These are phyloP conservation scores for Drosophila kepulauana DNA, from an alignment of 1,140 invertebrate genomes.

Conservation along the genomic window DNA sequence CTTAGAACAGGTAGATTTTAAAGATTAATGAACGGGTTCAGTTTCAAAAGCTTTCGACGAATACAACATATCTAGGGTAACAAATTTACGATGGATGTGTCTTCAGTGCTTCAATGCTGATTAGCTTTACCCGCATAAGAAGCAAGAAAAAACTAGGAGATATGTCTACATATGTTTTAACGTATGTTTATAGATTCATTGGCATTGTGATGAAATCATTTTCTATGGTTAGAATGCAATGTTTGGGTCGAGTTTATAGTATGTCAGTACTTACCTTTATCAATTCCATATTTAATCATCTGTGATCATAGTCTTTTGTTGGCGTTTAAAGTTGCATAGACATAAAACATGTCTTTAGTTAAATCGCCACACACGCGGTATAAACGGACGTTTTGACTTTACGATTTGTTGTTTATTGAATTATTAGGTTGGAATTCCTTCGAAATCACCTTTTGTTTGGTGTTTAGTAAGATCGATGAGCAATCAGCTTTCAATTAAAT, in stretches of 20 bases:
- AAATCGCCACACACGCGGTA: conserved; percentile 62
- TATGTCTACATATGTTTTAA: background rate
- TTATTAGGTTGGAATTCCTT: conserved; percentile 52
- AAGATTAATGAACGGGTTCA: conserved; percentile 78
- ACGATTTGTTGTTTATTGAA: conserved; percentile 17
- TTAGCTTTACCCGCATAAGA: conserved; percentile 6
- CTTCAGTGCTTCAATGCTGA: background rate
- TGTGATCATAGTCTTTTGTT: conserved; percentile 14
- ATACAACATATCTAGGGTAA: conserved; percentile 36
- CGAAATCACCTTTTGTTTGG: conserved; percentile 24
- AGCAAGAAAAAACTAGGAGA: conserved; percentile 6
- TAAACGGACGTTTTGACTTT: conserved; percentile 51
- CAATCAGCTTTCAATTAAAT: conserved; percentile 50
- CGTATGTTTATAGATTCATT: background rate
- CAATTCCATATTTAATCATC: background rate
- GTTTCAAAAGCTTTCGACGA: conserved; percentile 56
- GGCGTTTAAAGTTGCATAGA: conserved; percentile 51
- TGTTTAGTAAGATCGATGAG: conserved; percentile 42
- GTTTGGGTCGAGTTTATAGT: conserved; percentile 7
- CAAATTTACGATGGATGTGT: conserved; percentile 61
- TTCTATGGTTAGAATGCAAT: background rate
- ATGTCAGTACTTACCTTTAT: conserved; percentile 4
- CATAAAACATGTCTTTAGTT: conserved; percentile 62
- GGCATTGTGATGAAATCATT: too few species aligned
- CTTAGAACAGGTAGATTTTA: conserved; percentile 75